Evolutionary conservation across 2,888 invertebrate species (phyloP).

Genomic region (Parnassius apollo): DNA sequence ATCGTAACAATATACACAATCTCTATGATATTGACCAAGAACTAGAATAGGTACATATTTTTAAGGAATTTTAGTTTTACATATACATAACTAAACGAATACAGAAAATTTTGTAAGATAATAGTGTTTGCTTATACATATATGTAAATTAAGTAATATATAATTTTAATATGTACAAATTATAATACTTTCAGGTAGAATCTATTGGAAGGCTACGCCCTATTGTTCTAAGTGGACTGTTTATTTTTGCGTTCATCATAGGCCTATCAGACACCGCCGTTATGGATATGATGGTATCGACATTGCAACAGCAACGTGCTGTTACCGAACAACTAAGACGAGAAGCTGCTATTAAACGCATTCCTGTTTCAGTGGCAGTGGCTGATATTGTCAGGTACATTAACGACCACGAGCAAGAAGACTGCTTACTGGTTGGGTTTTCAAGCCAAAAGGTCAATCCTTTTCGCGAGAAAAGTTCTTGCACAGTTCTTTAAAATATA

Average conservation of each 20-base stretch:
- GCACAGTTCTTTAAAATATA: slow-evolving; percentile 86
- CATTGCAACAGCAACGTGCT: slow-evolving; percentile 95
- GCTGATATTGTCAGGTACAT: slow-evolving; percentile 95
- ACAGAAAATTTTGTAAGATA: too few species aligned
- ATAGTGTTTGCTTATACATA: too few species aligned
- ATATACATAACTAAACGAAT: too few species aligned
- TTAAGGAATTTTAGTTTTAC: too few species aligned
- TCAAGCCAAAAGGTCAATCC: slow-evolving; percentile 97
- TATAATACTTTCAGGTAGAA: slow-evolving; percentile 26
- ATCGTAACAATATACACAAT: too few species aligned
- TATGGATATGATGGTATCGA: slow-evolving; percentile 96
- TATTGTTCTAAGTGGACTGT: slow-evolving; percentile 54
- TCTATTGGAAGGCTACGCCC: slow-evolving; percentile 65
- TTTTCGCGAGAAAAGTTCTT: slow-evolving; percentile 95
- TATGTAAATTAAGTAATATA: too few species aligned
- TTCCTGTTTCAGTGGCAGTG: slow-evolving; percentile 94
- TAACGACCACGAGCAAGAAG: slow-evolving; percentile 94
- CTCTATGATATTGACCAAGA: too few species aligned
- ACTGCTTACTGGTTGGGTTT: slow-evolving; percentile 95
- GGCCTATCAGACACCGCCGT: slow-evolving; percentile 94
- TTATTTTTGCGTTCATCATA: slow-evolving; percentile 84
- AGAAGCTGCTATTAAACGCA: slow-evolving; percentile 93
- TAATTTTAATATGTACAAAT: too few species aligned
- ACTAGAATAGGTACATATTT: too few species aligned
- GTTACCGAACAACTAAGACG: slow-evolving; percentile 96